These are phyloP conservation scores for Morpho achilles DNA, from an alignment of 2,888 invertebrate species.

Conservation along the genomic window DNA sequence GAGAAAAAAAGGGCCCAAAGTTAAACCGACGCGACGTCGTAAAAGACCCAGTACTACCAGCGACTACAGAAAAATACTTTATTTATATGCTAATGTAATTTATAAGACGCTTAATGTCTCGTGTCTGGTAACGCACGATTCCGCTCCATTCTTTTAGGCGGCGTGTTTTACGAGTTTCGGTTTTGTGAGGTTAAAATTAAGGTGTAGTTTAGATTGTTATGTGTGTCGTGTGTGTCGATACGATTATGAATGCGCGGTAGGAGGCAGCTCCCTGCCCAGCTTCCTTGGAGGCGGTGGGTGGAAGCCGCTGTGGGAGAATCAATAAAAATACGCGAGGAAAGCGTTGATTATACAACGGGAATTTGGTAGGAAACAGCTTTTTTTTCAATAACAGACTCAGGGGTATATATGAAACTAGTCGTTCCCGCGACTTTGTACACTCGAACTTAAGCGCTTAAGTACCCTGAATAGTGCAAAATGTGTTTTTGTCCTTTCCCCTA, in stretches of 20 bases:
- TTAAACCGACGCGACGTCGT: conserved; percentile 67
- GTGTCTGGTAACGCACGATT: conserved; percentile 77
- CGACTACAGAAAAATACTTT: conserved; percentile 75
- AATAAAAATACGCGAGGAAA: conserved; percentile 78
- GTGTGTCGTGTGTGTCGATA: conserved; percentile 67
- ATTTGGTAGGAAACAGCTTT: conserved; percentile 57
- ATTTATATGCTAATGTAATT: conserved; percentile 80
- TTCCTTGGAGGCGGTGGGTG: conserved; percentile 58
- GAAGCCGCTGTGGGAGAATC: conserved; percentile 59
- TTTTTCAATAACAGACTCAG: conserved; percentile 56
- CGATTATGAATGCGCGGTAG: conserved; percentile 79
- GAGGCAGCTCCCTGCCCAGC: conserved; percentile 73
- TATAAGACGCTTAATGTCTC: conserved; percentile 79
- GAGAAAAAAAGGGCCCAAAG: conserved; percentile 57
- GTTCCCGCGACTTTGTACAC: no score
- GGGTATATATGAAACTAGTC: conserved; percentile 30
- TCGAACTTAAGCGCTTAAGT: no score
- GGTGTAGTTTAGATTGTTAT: conserved; percentile 48
- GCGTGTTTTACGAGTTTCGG: conserved; percentile 36
- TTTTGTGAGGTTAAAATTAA: conserved; percentile 48
- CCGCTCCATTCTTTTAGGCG: conserved; percentile 64
- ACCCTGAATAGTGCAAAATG: no score
- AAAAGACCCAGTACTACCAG: conserved; percentile 66
- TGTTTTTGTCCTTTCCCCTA: no score
- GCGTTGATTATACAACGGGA: conserved; percentile 76